Evolutionary conservation across 2,888 invertebrate species (phyloP).

Genomic region (Incurvaria masculella): DNA sequence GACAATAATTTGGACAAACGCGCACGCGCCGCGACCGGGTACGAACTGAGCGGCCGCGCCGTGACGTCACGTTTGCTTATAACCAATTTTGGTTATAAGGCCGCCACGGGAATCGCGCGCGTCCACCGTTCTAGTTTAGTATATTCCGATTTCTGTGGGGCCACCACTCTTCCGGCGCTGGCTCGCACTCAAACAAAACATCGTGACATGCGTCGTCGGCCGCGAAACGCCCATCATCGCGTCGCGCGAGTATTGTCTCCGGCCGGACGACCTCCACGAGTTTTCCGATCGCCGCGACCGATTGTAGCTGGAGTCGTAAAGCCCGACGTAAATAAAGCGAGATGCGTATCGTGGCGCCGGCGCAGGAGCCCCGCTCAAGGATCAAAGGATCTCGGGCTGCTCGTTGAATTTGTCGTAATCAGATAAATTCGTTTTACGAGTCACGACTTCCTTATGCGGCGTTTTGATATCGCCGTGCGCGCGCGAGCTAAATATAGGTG

Average conservation of each 20-base stretch:
- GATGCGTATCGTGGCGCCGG: background rate
- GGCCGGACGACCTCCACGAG: conserved; percentile 19
- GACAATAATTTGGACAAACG: no score
- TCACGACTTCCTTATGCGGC: conserved; percentile 33
- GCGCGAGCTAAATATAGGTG: conserved; percentile 20
- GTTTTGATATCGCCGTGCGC: conserved; percentile 23
- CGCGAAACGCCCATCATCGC: conserved; percentile 28
- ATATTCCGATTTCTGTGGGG: no score
- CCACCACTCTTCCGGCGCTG: no score
- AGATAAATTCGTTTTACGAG: conserved; percentile 34
- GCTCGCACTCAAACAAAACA: conserved; percentile 27
- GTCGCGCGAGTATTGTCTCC: conserved; percentile 22
- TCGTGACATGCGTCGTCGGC: conserved; percentile 28
- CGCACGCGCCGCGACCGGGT: no score
- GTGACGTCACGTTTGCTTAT: no score
- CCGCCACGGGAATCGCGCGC: no score
- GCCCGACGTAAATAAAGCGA: background rate
- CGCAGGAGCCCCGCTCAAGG: conserved; percentile 25
- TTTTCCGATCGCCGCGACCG: background rate
- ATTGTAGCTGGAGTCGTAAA: background rate
- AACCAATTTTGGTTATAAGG: no score
- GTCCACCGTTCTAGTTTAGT: no score
- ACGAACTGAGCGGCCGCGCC: no score
- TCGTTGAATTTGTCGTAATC: conserved; percentile 40
- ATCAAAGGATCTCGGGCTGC: conserved; percentile 32